Base-by-base conservation (phyloP, 2,113 vertebrate species). In the Entelurus aequoreus region DNA sequence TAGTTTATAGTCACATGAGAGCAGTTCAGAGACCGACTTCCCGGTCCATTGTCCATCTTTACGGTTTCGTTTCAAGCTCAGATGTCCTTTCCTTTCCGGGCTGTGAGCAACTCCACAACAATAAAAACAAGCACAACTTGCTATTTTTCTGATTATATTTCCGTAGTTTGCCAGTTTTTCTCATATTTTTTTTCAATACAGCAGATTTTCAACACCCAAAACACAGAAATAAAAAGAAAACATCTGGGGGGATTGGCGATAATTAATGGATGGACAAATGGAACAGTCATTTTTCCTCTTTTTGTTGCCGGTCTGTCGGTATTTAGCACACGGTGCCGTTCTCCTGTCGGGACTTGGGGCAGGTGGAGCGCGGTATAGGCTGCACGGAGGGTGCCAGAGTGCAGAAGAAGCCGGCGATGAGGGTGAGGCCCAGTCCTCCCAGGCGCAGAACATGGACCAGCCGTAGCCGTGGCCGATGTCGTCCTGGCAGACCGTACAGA, bases 401-500 rank as follows among this genome's bases (percentile, higher is more conserved):
- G 90, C 96, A 98, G 92, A 98, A 98, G 93, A 97, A 97, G 63
- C 95, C 94, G 19, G 95, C 93, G 77, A 97, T 97, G 14, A 98
- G 94, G 2, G 95, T 95, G 83, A 98, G 93, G 75, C 96, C 96
- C 60, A 98, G 90, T 72, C 96, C 96, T 3, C 95, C 96, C 96
- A 98, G 0, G 96, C 96, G 81, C 94, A 98, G 90, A 98, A 98
- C 96, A 98, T 98, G 76, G 96, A 98, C 96, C 95, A 98, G 85
- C 96, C 96, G 10, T 98, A 98, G 80, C 96, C 96, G 0, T 98
- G 96, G 87, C 94, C 94, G 83, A 98, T 95, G 90, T 98, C 96
- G 1, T 97, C 96, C n/a, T 0, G 95, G 94, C 50, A 98, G 93
- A 84, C 95, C 92, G 0, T 95, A 98, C 84, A 98, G 87, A 88